Base-by-base conservation (phyloP, 1,140 invertebrate genomes). In the Tetramorium alpestre region DNA sequence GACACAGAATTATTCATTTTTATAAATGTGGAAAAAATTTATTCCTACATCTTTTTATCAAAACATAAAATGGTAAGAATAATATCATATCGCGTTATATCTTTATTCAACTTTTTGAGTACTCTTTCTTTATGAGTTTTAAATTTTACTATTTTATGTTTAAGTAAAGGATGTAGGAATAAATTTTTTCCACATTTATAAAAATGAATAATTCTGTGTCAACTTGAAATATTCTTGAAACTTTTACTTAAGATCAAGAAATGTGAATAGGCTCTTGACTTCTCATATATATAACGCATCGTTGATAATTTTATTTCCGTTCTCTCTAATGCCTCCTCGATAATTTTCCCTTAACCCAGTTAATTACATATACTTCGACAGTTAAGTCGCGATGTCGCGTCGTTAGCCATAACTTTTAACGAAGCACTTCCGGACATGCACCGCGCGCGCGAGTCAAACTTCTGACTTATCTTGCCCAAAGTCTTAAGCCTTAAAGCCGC, bases 391-490 rank as follows among this genome's bases (percentile, higher is more conserved):
- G 28, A 84, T 54, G 51, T 73, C 65, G 65, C 54, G 78, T 82
- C 54, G 69, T 84, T 84, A 73, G 67, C 41, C 25, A 33, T 84
- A 84, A 84, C 80, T 84, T 84, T 84, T 84, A 84, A 84, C 80
- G 80, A 84, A 73, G 41, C 69, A 73, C 67, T 73, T 60, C 80
- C 69, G 80, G 41, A 84, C 80, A 38, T 84, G 80, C 41, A 84
- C 25, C 62, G 62, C 64, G 76, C 64, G 76, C 78, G 25, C 49
- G n/a, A 84, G 80, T 84, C 80, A 18, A 84, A 84, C 80, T 84
- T 84, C 67, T 84, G 80, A 84, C 80, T 84, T 84, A 84, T 84
- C 80, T 84, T 56, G 41, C 80, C 51, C 25, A 73, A 84, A 84
- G 80, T 73, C 80, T 84, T 84, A 84, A 84, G 80, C 69, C 28